Conservation (phyloP, 2,113 vertebrate genomes). For the Chlorocebus sabaeus region DNA sequence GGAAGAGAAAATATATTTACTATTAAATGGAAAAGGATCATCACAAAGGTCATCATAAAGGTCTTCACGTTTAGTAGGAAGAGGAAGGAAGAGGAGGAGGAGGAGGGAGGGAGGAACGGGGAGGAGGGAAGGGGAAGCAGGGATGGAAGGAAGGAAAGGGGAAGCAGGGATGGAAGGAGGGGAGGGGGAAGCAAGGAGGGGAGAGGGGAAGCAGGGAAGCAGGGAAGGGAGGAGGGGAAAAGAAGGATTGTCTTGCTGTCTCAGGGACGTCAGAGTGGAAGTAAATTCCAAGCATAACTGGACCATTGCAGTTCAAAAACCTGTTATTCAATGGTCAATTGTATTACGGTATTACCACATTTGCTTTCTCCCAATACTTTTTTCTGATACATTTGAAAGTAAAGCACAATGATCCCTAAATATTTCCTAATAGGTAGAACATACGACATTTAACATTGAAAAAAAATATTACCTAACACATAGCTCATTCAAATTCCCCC, state of each 20-base stretch:
- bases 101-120: too few relatives aligned
- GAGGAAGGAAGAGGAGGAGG: background rate
- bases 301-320: background rate
- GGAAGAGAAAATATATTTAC: background rate
- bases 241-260: background rate
- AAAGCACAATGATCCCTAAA: conserved; percentile 29
- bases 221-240: background rate
- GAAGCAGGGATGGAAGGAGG: too few relatives aligned
- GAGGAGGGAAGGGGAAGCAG: too few relatives aligned
- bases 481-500: background rate
- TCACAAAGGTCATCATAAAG: background rate
- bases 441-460: background rate
- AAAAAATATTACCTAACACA: conserved; percentile 6
- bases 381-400: background rate
- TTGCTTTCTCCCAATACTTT: background rate
- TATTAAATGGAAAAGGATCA: background rate
- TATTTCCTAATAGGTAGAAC: background rate
- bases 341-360: background rate
- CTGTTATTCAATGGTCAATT: background rate
- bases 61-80: background rate
- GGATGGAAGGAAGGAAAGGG: too few relatives aligned
- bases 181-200: too few relatives aligned
- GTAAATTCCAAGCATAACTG: background rate
- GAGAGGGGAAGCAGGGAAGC: too few relatives aligned
- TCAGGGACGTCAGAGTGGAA: background rate